phyloP scores from a whole-genome alignment of 2,797 vertebrate species.

The Thunnus albacares region DNA sequence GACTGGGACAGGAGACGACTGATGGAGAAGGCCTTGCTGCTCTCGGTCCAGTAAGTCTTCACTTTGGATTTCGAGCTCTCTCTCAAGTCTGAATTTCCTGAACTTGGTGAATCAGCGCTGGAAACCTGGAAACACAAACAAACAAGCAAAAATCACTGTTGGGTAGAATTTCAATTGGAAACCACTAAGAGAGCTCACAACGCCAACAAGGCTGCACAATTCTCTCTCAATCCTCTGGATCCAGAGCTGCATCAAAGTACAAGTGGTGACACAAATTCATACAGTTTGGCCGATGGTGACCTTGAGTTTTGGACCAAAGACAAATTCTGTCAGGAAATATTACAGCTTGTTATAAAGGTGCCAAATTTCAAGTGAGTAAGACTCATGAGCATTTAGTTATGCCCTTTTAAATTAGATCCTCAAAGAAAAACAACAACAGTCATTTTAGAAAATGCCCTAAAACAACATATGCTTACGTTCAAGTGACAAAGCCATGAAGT shows the following conservation, averaged over 20 bases:
- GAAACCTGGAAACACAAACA: slow-evolving; percentile 83
- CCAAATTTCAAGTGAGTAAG: background rate
- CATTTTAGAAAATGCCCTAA: background rate
- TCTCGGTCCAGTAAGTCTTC: slow-evolving; percentile 93
- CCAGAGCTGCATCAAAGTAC: background rate
- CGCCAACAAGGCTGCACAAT: background rate
- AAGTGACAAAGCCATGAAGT: too few species aligned
- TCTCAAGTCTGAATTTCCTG: slow-evolving; percentile 87
- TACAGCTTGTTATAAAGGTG: background rate
- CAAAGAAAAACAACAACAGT: background rate
- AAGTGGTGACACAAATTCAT: background rate
- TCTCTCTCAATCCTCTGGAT: background rate
- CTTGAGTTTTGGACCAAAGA: background rate
- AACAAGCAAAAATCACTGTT: background rate
- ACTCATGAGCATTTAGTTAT: background rate
- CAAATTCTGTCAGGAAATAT: background rate
- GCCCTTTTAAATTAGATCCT: slow-evolving; percentile 9
- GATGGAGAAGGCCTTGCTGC: slow-evolving; percentile 92
- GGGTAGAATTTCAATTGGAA: background rate
- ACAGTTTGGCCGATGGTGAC: background rate
- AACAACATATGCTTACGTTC: background rate
- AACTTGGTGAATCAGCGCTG: slow-evolving; percentile 87
- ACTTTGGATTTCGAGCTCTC: slow-evolving; percentile 90
- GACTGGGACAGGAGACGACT: slow-evolving; percentile 94
- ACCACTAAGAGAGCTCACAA: background rate